Evolutionary conservation across 2,113 vertebrate species (phyloP).

Genomic region (Microtus richardsoni): DNA sequence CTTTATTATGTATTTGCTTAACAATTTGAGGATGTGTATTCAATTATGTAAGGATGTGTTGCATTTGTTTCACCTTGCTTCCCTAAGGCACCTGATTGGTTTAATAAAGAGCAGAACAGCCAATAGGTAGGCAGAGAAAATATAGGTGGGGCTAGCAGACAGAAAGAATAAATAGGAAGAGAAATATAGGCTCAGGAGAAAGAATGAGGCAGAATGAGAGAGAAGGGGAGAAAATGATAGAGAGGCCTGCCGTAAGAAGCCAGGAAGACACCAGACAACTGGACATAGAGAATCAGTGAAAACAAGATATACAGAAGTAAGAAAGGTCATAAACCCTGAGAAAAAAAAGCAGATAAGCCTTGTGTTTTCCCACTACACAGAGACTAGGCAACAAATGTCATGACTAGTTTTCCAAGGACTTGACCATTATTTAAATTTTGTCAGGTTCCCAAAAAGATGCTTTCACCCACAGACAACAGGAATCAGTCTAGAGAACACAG

Average conservation of each 20-base stretch:
- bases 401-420: too few relatives aligned
- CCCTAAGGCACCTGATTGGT: not conserved
- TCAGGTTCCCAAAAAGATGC: too few relatives aligned
- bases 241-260: too few relatives aligned
- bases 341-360: too few relatives aligned
- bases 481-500: too few relatives aligned
- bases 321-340: not conserved
- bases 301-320: not conserved
- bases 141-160: not conserved
- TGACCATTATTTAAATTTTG: too few relatives aligned
- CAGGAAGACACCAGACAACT: not conserved
- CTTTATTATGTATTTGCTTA: not conserved
- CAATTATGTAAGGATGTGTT: not conserved
- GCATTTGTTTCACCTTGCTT: not conserved
- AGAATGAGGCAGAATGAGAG: not conserved
- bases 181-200: not conserved
- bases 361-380: too few relatives aligned
- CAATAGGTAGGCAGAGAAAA: not conserved
- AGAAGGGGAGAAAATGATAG: not conserved
- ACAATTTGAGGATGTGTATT: not conserved
- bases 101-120: not conserved
- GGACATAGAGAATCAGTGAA: not conserved
- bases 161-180: not conserved
- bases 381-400: too few relatives aligned
- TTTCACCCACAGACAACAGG: too few relatives aligned